Evolutionary conservation across 1,140 invertebrate species (phyloP).

Genomic region (Tetramorium parvispinum): DNA sequence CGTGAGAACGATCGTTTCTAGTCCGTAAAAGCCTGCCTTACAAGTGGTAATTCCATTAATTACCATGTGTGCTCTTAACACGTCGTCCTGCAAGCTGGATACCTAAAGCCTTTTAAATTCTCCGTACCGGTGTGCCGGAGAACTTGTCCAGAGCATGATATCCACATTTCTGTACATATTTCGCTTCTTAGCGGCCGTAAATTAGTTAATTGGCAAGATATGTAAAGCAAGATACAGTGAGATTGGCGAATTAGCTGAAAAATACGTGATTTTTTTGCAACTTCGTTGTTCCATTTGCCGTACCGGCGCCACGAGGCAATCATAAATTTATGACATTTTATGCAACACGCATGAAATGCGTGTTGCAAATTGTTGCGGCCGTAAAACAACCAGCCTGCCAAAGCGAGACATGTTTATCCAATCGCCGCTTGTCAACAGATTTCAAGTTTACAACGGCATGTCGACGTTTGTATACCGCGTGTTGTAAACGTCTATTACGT

Average conservation of each 20-base stretch:
- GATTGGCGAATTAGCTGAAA: background rate
- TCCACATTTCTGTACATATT: background rate
- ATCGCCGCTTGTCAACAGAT: constrained; percentile 13
- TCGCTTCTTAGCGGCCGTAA: background rate
- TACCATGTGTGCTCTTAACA: background rate
- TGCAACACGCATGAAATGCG: background rate
- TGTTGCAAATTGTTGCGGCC: constrained; percentile 25
- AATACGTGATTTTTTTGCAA: background rate
- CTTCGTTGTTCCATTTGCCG: background rate
- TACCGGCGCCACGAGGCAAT: background rate
- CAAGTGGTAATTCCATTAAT: constrained; percentile 28
- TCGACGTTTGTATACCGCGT: background rate
- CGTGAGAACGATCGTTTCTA: constrained; percentile 21
- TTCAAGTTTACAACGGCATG: constrained; percentile 9
- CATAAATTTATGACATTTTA: constrained; percentile 13
- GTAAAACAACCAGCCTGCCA: background rate
- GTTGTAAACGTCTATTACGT: background rate
- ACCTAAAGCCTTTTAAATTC: background rate
- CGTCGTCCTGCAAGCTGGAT: background rate
- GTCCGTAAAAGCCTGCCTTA: background rate
- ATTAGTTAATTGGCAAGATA: constrained; percentile 10
- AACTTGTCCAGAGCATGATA: background rate
- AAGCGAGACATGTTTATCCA: background rate
- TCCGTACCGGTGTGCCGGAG: too few species aligned
- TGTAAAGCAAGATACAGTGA: background rate